Conservation (phyloP, 2,797 vertebrate species). For the Labeo calbasu region DNA sequence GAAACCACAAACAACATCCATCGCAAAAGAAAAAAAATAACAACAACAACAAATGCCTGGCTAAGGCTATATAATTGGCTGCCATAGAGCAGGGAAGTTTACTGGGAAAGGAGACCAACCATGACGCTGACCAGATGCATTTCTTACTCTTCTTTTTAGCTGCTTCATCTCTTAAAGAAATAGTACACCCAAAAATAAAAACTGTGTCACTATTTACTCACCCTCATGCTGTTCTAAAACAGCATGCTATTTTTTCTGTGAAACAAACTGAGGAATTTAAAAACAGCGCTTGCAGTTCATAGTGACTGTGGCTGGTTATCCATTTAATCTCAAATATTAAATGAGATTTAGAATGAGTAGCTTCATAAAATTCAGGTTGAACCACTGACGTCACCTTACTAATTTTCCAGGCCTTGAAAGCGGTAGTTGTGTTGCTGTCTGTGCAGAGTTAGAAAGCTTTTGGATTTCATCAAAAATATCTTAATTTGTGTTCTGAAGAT, state of each 20-base stretch:
- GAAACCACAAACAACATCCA: slow-evolving; percentile 41
- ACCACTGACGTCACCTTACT: too few relatives aligned
- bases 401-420: too few relatives aligned
- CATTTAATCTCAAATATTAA: neutral
- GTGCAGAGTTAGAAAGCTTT: too few relatives aligned
- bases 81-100: slow-evolving; percentile 37
- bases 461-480: too few relatives aligned
- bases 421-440: too few relatives aligned
- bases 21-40: slow-evolving; percentile 17
- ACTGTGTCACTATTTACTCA: neutral
- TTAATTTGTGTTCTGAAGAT: too few relatives aligned
- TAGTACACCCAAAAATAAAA: neutral
- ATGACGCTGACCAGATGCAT: slow-evolving; percentile 25
- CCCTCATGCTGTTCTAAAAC: neutral
- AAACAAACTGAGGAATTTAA: neutral
- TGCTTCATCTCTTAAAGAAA: neutral
- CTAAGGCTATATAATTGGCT: slow-evolving; percentile 50
- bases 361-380: too few relatives aligned
- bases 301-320: neutral
- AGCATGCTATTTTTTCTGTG: neutral
- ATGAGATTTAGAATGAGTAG: neutral
- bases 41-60: slow-evolving; percentile 31
- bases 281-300: neutral
- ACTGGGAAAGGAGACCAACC: slow-evolving; percentile 28
- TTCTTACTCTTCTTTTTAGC: neutral